Evolutionary conservation across 2,113 vertebrate species (phyloP), one percentile per base, ranked within the genome.

Genomic region (Gambusia affinis): DNA sequence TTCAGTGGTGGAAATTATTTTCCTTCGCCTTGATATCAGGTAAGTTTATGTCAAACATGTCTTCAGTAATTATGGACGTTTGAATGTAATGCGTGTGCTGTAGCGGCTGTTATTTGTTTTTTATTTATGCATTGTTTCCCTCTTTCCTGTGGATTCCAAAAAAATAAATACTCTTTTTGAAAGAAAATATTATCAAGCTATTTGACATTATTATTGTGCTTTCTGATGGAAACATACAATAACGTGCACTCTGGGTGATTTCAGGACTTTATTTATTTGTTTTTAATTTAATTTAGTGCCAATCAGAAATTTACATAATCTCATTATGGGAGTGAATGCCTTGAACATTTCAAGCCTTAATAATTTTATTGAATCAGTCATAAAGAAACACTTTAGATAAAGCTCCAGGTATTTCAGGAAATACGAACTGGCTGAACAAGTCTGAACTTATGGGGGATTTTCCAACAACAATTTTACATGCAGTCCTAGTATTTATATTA

Each of bases 1-100:
- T 60, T 54, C 71, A 39, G 64, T 71, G 51, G 29, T 62, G 14
- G 10, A 42, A 47, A 47, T 73, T 64, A 71, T 64, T 65, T 90
- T 91, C 78, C 68, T 83, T 84, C 11, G 67, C 42, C 67, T 57
- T 78, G 35, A 72, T 79, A 69, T 77, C 74, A 89, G 92, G 92
- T 93, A 73, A 92, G 89, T 37, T 37, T 54, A 60, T 51, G 67
- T 61, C 19, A 37, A 35, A 57, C 11, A 39, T 62, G 24, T 19
- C 8, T n/a, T 57, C 24, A 11, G n/a, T 39, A 29, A 5, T 57
- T 61, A 8, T 15, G 42, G 27, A 30, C 12, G 28, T 68, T 70
- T 39, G 28, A 12, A 29, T 67, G 4, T 14, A 2, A 12, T 35
- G 12, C 47, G 51, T 61, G 3, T 65, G 24, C 22, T 61, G 28